Percentiles rank a stretch among this genome's conserved stretches.
phyloP scores from a whole-genome alignment of 2,888 invertebrate genomes.

The Acleris laterana region DNA sequence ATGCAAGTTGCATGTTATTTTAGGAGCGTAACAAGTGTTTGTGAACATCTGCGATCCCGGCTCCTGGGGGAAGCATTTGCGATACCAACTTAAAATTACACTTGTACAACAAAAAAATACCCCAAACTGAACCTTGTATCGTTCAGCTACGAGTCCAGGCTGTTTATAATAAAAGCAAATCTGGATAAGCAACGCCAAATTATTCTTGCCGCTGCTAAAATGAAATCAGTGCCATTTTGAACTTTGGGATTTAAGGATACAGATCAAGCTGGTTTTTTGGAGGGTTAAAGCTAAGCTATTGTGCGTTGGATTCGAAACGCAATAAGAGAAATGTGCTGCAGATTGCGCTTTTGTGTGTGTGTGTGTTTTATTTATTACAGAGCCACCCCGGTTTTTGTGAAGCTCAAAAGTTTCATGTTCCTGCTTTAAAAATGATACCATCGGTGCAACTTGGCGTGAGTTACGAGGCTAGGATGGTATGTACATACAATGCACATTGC shows the following conservation, averaged over 20 bases:
- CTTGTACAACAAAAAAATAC: conserved; percentile 4
- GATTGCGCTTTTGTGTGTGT: conserved; percentile 30
- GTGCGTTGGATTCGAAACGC: conserved; percentile 36
- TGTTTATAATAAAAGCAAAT: conserved; percentile 2
- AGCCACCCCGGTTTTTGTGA: conserved; percentile 25
- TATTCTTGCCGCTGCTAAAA: conserved; percentile 17
- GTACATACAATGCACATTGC: too few relatives aligned
- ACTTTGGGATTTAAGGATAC: neutral
- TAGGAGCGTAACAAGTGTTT: conserved; percentile 61
- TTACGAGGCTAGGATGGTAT: too few relatives aligned
- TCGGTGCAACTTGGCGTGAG: neutral
- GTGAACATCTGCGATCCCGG: conserved; percentile 59
- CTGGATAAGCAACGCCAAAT: conserved; percentile 7
- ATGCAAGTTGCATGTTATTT: conserved; percentile 40
- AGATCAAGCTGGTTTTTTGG: neutral
- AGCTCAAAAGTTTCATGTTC: conserved; percentile 17
- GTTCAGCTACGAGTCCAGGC: neutral
- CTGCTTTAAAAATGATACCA: conserved; percentile 15
- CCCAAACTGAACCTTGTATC: conserved; percentile 4
- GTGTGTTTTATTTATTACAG: conserved; percentile 34
- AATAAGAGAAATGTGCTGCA: conserved; percentile 38
- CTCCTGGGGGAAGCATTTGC: conserved; percentile 49
- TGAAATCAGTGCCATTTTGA: conserved; percentile 9
- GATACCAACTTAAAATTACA: conserved; percentile 38
- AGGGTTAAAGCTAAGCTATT: conserved; percentile 12